Percentiles rank a stretch among this genome's conserved stretches.
These are phyloP conservation scores for Anticlea derivata DNA, from an alignment of 2,888 invertebrate species.

Conservation along the genomic window DNA sequence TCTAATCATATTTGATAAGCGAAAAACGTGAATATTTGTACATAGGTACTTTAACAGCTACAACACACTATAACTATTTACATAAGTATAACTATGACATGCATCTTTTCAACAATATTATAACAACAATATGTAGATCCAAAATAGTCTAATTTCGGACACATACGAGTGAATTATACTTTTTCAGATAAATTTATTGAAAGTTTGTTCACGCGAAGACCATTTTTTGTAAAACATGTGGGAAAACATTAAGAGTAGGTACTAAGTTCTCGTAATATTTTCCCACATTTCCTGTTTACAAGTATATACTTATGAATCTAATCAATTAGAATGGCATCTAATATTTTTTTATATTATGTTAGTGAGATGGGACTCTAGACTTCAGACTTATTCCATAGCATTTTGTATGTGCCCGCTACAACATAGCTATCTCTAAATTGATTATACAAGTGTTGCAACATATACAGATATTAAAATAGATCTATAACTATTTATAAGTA, in stretches of 20 bases:
- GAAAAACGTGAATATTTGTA: conserved; percentile 33
- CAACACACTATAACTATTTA: conserved; percentile 60
- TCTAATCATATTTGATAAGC: conserved; percentile 43
- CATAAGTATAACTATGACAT: conserved; percentile 73
- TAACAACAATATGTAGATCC: conserved; percentile 64
- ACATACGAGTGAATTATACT: conserved; percentile 2
- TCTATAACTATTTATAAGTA: conserved; percentile 38
- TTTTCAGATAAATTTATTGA: not conserved
- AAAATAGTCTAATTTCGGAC: conserved; percentile 45
- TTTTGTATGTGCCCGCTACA: conserved; percentile 7
- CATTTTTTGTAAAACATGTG: too few relatives aligned
- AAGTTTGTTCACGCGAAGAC: too few relatives aligned
- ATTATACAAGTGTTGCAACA: conserved; percentile 66
- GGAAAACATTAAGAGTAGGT: too few relatives aligned
- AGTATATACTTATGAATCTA: too few relatives aligned
- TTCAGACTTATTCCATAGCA: too few relatives aligned
- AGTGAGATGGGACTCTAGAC: too few relatives aligned
- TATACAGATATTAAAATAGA: conserved; percentile 68
- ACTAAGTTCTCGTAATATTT: too few relatives aligned
- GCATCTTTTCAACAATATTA: conserved; percentile 64
- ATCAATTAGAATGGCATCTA: too few relatives aligned
- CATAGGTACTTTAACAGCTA: conserved; percentile 37
- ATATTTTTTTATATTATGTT: too few relatives aligned
- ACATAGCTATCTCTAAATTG: conserved; percentile 31
- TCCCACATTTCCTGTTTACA: too few relatives aligned